Base-by-base conservation (phyloP, 1,140 invertebrate species). In the Lerema accius region DNA sequence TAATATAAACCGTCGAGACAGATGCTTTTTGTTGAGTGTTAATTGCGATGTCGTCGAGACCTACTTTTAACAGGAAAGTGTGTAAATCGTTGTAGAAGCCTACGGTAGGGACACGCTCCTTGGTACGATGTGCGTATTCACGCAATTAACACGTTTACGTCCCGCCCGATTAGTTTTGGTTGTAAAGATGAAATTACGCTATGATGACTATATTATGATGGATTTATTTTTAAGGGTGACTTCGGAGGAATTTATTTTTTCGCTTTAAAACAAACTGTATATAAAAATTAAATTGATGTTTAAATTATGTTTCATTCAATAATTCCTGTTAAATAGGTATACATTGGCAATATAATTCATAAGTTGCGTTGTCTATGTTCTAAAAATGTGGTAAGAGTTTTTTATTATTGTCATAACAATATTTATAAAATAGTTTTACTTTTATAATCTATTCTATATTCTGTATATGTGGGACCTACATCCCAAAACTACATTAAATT, bases 1-100 rank as follows among this genome's bases (percentile, higher is more conserved):
- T 65, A 65, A 65, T 46, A 39, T 50, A 56, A 56, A 56, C 43
- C 53, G 16, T 17, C 53, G 53, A 42, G 53, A 56, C 40, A 45
- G 26, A 56, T 56, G 40, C 3, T 51, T 32, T 56, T 56, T 43
- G 39, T 32, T 11, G n/a, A 28, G 40, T 56, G 53, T 45, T 56
- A 43, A 42, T 55, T 42, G 39, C n/a, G 4, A 11, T 10, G 19
- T 43, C 51, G 26, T 32, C 13, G 26, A 56, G 53, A 56, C 53
- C 40, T 15, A 56, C 17, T 32, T 56, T 43, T 45, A 45, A 32
- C 43, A 56, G 32, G 32, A 51, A 51, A 51, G 32, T 17, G 14
- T 37, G 10, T 37, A 11, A 2, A 14, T 42, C 32, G 42, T 42
- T n/a, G n/a, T 23, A 53, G 16, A 35, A 39, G 16, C 35, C 32